phyloP scores from a whole-genome alignment of 1,140 invertebrate species.

The Trachymyrmex septentrionalis region DNA sequence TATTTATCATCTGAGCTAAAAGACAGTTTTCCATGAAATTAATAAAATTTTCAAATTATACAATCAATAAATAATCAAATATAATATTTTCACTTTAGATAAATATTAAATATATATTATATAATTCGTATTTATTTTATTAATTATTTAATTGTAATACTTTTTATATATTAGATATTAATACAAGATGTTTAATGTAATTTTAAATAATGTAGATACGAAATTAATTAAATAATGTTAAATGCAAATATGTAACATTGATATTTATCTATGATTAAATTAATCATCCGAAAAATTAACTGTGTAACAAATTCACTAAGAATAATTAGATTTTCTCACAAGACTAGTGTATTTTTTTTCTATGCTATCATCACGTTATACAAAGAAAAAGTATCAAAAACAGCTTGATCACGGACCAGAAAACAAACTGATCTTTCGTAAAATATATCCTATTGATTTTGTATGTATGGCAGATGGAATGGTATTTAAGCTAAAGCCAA shows the following conservation, averaged over 20 bases:
- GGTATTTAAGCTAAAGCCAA: constrained; percentile 42
- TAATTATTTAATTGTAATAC: not conserved
- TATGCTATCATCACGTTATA: constrained; percentile 6
- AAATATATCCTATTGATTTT: constrained; percentile 1
- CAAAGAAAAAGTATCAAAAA: not conserved
- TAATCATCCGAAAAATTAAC: not conserved
- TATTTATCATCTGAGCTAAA: not conserved
- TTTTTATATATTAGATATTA: not conserved
- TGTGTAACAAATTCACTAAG: not conserved
- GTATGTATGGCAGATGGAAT: constrained; percentile 2
- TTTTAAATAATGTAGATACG: not conserved
- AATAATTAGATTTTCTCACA: not conserved
- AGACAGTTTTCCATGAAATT: not conserved
- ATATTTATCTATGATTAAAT: not conserved
- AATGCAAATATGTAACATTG: not conserved
- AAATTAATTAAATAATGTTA: not conserved
- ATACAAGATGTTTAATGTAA: not conserved
- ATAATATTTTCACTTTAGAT: not conserved
- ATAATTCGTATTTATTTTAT: constrained; percentile 5
- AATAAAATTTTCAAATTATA: not conserved
- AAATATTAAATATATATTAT: not conserved
- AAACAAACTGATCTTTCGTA: constrained; percentile 37
- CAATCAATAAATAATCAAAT: constrained; percentile 21
- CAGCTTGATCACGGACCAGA: not conserved
- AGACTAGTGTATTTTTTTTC: not conserved